Evolutionary conservation across 2,113 vertebrate genomes (phyloP).

Genomic region (Dipodomys ordii): DNA sequence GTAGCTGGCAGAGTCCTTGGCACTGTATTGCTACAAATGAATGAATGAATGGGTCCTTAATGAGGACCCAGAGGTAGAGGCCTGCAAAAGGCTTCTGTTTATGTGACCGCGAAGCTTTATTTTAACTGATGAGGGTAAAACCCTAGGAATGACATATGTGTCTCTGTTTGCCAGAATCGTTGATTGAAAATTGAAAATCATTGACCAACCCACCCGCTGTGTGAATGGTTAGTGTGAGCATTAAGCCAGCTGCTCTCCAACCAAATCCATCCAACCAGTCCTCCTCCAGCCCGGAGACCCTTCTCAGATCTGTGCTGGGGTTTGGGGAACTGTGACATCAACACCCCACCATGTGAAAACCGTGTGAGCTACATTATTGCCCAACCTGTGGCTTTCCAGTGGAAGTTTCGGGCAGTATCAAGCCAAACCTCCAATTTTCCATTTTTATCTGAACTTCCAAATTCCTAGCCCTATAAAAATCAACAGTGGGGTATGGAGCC

Average conservation of each 20-base stretch:
- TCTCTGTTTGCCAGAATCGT: neutral
- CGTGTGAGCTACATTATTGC: neutral
- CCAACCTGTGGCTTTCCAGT: neutral
- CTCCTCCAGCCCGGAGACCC: neutral
- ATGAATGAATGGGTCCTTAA: neutral
- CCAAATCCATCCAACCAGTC: neutral
- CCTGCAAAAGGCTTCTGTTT: neutral
- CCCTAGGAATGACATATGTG: neutral
- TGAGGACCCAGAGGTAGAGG: neutral
- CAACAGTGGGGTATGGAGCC: constrained; percentile 7
- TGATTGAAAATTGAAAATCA: constrained; percentile 42
- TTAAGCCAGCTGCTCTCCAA: constrained; percentile 8
- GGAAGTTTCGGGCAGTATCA: neutral
- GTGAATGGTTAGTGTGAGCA: neutral
- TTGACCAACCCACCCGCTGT: neutral
- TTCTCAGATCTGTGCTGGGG: neutral
- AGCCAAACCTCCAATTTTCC: neutral
- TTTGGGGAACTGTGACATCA: neutral
- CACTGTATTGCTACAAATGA: neutral
- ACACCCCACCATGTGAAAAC: neutral
- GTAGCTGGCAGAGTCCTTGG: neutral
- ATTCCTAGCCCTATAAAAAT: constrained; percentile 32
- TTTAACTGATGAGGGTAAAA: constrained; percentile 30
- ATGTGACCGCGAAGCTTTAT: neutral
- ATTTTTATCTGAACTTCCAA: neutral